Base-by-base conservation (phyloP, 2,888 invertebrate species). In the Rhyacophila evoluta region DNA sequence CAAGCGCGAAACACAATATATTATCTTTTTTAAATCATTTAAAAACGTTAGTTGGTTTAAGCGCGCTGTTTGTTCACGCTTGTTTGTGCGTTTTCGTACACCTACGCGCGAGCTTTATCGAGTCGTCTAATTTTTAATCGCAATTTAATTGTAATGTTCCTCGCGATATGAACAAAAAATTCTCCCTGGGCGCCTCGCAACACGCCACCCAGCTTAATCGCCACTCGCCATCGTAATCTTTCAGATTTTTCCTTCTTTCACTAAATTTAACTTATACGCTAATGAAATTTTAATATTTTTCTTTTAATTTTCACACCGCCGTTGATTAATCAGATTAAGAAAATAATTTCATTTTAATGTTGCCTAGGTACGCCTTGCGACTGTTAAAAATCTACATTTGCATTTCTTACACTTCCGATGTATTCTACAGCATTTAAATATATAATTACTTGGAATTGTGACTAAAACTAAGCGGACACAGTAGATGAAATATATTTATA, bases 101-200 rank as follows among this genome's bases (percentile, higher is more conserved):
- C 29, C 6, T 2, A 19, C 25, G 19, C 55, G 10, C 55, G 15
- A 19, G 25, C 55, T 55, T 55, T 55, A 55, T 55, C 55, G 55
- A 55, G 19, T 55, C 55, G 15, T 55, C 55, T 55, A 25, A 55
- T 55, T 55, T 41, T 55, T 55, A 55, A 55, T 55, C 55, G 55
- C 8, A 55, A 5, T 55, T 25, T 55, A 55, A 55, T 55, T 55
- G 55, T 55, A 55, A 55, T 19, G 55, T 19, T 55, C 19, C 55
- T 55, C 25, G 55, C 55, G 55, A 55, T 55, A 55, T 10, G 55
- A 25, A 55, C 15, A 55, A 55, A 55, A 41, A 41, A 41, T 1
- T 55, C 55, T 5, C 25, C 1, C 55, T 15, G 8, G 15, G 8
- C 55, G 15, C 10, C 19, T 19, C 19, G 12, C 15, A 55, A 19